Base-by-base conservation (phyloP, 2,797 vertebrate genomes). In the Pseudochaenichthys georgianus region DNA sequence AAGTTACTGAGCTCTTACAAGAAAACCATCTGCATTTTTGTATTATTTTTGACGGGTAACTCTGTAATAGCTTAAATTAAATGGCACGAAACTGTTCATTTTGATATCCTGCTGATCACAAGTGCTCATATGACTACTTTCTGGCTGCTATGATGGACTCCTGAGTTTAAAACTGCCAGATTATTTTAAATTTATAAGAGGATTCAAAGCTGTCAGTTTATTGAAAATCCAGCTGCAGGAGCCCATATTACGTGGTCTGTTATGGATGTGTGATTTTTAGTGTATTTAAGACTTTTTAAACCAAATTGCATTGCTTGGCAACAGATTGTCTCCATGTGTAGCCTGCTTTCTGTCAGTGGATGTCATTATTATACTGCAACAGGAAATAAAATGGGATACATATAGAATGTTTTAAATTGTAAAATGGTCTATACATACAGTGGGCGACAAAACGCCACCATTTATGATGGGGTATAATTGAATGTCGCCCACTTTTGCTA, bases 161-260 rank as follows among this genome's bases (percentile, higher is more conserved):
- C 38, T 71, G 47, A 57, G 64, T 38, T 70, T 58, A 15, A 81
- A 78, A 80, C 66, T 55, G 51, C 38, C 41, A 47, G 47, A 69
- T 66, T 65, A 66, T 67, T 62, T 43, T 63, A 67, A 73, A 60
- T 71, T 77, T 74, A 64, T 64, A 60, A 76, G 71, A 73, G 15
- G 70, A 77, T 3, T 70, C 71, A 58, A 34, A 79, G 65, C 21
- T 69, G 70, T 72, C 63, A 71, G 53, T 72, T 71, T 74, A 57
- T 64, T 71, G 55, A 72, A 52, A 61, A 64, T 51, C 45, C 41
- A 54, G 41, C 46, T 52, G 73, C 51, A 43, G 45, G 52, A 55
- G 15, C 17, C 13, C 10, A 34, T 28, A 52, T 55, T 55, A 59
- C 71, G 64, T 12, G 6, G 11, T 12, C 52, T 60, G 62, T 67